Base-by-base conservation (phyloP, 2,797 vertebrate genomes). In the Fringilla coelebs region DNA sequence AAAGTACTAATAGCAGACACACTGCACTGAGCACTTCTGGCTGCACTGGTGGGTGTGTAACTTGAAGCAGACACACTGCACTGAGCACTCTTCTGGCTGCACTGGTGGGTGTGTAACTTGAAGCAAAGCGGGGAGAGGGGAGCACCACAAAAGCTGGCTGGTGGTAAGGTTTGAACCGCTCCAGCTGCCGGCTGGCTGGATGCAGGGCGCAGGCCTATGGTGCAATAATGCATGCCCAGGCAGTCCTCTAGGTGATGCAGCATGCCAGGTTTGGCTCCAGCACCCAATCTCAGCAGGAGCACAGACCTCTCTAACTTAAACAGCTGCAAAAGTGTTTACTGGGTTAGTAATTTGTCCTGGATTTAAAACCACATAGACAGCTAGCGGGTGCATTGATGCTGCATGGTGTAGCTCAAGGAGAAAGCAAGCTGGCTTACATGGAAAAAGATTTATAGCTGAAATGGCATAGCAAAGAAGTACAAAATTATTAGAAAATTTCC, bases 121-220 rank as follows among this genome's bases (percentile, higher is more conserved):
- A 60, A 48, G 52, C 51, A 60, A 43, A 76, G 31, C 0, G 7
- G 28, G 48, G 34, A 65, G 22, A 67, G 7, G 11, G 29, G 24
- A 74, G 51, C 3, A 7, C 6, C 45, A 13, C 26, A 21, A 34
- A 41, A 73, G 14, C 19, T 75, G 34, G 3, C 3, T 1, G 36
- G 24, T 4, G 24, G 11, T n/a, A 18, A 51, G n/a, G 25, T 85
- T 54, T 67, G 55, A 73, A 26, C 8, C 6, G 1, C 36, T 11
- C 2, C 43, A 41, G 49, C 54, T 57, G 57, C 34, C 0, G 1
- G 21, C 54, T 61, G 58, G 26, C 58, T 68, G 58, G 24, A 38
- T 40, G 46, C 0, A 0, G 49, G 40, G 40, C 0, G 0, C n/a
- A 51, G n/a, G 13, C 36, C 43, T 55, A 5, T 3, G 7, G 68